Conservation (phyloP, 2,797 vertebrate species). For the Graptemys geographica region DNA sequence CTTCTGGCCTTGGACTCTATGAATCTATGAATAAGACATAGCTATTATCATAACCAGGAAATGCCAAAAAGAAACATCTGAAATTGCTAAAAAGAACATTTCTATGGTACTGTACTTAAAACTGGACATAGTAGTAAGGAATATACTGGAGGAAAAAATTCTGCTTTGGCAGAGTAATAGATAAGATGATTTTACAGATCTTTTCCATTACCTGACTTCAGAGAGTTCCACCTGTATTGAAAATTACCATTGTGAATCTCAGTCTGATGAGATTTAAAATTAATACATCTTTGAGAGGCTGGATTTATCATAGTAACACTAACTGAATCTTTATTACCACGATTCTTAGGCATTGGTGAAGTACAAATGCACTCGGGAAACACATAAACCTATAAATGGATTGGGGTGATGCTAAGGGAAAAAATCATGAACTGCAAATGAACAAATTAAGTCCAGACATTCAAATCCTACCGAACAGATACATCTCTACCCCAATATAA, state of each 20-base stretch:
- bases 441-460: background rate
- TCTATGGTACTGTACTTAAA: background rate
- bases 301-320: background rate
- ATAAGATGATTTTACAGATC: background rate
- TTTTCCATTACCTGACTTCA: background rate
- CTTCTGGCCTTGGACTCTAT: too few relatives aligned
- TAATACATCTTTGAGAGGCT: background rate
- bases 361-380: background rate
- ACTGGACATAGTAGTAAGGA: background rate
- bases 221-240: background rate
- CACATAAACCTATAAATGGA: too few relatives aligned
- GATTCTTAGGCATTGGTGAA: background rate
- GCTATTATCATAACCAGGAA: too few relatives aligned
- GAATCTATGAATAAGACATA: too few relatives aligned
- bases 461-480: background rate
- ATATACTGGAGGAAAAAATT: background rate
- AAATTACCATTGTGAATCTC: background rate
- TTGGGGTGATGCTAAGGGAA: background rate
- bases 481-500: too few relatives aligned
- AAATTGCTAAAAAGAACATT: background rate
- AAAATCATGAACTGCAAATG: background rate
- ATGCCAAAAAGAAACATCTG: background rate
- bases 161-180: background rate
- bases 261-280: background rate
- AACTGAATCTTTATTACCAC: background rate